Evolutionary conservation across 92 coral and sea anemone species (phyloP), one percentile per base, ranked within the genome.

Genomic region (Zoanthus sociatus): DNA sequence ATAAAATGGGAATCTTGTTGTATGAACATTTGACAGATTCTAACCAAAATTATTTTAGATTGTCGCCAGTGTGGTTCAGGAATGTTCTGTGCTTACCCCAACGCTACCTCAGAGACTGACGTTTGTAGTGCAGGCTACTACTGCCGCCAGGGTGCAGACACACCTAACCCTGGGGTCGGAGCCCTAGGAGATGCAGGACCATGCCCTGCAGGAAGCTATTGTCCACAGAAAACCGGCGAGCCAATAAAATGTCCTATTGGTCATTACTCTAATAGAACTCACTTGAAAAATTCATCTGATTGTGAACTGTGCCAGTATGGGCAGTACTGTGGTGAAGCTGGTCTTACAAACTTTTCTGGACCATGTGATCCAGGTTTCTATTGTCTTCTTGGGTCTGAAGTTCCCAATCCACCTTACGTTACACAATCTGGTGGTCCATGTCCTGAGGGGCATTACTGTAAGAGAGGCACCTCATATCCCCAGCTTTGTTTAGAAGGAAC

Each of bases 31-130:
- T 50, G 9, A 11, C 9, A 50, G 7, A 45, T 44, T 32, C 76
- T 60, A 82, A 64, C 8, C n/a, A 21, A 14, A 47, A 12, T 82
- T 11, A 21, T 76, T 82, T 37, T 71, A 97, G 99, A 95, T 77
- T 97, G 99, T 82, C 96, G 98, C 1, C 92, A 93, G 37, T 97
- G 99, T 92, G 98, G 95, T 73, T 88, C 94, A 77, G 99, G 99
- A 15, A 95, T 84, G 93, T 97, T 71, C 91, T 97, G 99, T 91
- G 99, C 94, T 6, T 95, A 94, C 66, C 91, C 95, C 21, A 97
- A 97, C 91, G 99, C 99, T 18, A 93, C 99, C 0, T 30, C 90
- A 21, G 99, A 93, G 56, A 92, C 94, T 18, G 99, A 93, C 11
- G 61, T 86, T 11, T 97, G 99, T 83, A 77, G 78, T 69, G 90